Base-by-base conservation (phyloP, 1,140 invertebrate species). In the Trichogramma pretiosum region DNA sequence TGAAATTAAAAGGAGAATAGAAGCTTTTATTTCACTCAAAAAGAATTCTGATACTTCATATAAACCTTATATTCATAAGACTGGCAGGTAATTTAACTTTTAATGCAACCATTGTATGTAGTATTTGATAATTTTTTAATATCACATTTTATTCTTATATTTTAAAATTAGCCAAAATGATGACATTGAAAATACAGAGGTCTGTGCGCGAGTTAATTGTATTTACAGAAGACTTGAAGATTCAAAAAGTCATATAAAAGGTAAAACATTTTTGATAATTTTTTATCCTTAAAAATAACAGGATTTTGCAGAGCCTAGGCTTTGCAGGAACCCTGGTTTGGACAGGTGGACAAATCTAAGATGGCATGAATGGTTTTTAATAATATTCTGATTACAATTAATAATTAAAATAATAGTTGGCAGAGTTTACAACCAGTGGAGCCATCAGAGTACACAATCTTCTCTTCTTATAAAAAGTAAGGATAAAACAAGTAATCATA, bases 181-280 rank as follows among this genome's bases (percentile, higher is more conserved):
- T 51, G 55, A 62, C 46, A 57, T 56, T 35, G 64, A 74, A 48
- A 62, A 57, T 53, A 76, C 76, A 24, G 84, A 82, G 70, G 81
- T 82, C 8, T 72, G 83, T 70, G 82, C 83, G 5, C 70, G 83
- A 57, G 74, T 82, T 17, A 77, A 83, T 67, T 78, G 81, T n/a
- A 67, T 77, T 23, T 68, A 84, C 50, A 58, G 78, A 30, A 75
- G 76, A 54, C 66, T 75, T 41, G 78, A 82, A 56, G 77, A 80
- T 60, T 79, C 78, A 0, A 85, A 80, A 67, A 77, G 80, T 59
- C 82, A 83, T 63, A 70, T 85, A 16, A 80, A 78, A 78, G 79
- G 82, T 83, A 70, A 64, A 54, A n/a, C 23, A 23, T 37, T 24
- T 32, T 10, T 11, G 43, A 42, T 3, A 48, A 46, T 16, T 43